A percentile compares a stretch with the other conserved stretches of the same genome.
These are phyloP conservation scores for Maconellicoccus hirsutus DNA, from an alignment of 1,140 invertebrate genomes.

Conservation along the genomic window DNA sequence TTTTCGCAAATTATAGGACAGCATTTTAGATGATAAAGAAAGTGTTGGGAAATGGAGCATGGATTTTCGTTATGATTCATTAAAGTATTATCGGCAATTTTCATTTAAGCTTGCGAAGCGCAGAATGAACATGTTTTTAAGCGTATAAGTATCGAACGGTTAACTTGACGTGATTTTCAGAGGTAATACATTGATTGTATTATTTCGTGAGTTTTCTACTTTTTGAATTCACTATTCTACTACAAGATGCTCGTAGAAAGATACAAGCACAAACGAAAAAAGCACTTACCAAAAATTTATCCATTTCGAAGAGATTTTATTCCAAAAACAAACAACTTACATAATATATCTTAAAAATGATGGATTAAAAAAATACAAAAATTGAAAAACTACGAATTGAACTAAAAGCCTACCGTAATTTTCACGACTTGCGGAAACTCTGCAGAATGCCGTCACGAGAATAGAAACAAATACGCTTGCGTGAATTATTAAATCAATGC, in stretches of 20 bases:
- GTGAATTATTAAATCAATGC: conserved; percentile 9
- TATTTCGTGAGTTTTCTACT: no score
- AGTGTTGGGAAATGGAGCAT: not conserved
- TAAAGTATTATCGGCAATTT: no score
- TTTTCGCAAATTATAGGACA: not conserved
- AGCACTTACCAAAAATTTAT: not conserved
- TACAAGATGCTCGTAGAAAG: no score
- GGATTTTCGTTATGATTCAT: not conserved
- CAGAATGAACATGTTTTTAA: no score
- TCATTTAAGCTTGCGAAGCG: no score
- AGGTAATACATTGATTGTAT: no score
- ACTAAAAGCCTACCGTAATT: not conserved
- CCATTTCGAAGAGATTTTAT: not conserved
- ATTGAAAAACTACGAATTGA: not conserved
- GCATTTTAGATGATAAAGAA: not conserved
- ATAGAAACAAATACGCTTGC: not conserved
- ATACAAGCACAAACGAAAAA: no score
- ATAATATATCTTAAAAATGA: not conserved
- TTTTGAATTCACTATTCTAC: no score
- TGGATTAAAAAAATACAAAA: not conserved
- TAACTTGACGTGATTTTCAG: no score
- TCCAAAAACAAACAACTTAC: not conserved
- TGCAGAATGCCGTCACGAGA: not conserved
- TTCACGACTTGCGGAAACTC: not conserved
- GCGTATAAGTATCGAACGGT: no score